Conservation (phyloP, 1,140 invertebrate species). For the Meloidogyne chitwoodi region DNA sequence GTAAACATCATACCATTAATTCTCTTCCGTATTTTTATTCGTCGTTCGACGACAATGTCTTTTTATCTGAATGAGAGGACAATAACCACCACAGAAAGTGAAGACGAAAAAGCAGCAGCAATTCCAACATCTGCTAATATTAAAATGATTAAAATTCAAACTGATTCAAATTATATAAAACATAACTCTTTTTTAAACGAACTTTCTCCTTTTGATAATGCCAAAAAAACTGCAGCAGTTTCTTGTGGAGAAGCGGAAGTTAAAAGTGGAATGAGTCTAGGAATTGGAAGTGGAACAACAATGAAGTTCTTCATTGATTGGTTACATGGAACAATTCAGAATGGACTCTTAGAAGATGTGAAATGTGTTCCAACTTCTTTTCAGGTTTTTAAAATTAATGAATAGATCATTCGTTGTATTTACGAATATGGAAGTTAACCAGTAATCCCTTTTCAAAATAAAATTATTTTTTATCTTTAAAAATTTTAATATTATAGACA, state of each 20-base stretch:
- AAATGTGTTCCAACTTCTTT: constrained; percentile 37
- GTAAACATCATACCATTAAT: background rate
- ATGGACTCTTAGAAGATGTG: constrained; percentile 22
- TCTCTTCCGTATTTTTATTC: background rate
- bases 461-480: background rate
- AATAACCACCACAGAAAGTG: background rate
- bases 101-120: background rate
- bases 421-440: no score
- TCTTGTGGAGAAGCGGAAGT: constrained; percentile 20
- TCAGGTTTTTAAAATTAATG: no score
- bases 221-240: constrained; percentile 18
- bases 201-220: constrained; percentile 10
- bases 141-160: background rate
- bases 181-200: background rate
- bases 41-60: background rate
- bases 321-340: constrained; percentile 1
- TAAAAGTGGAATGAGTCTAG: constrained; percentile 21
- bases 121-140: background rate
- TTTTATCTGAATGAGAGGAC: background rate
- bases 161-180: background rate
- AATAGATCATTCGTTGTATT: no score
- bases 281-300: constrained; percentile 37
- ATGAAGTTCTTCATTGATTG: constrained; percentile 37
- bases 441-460: no score
- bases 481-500: constrained; percentile 40